Conservation (phyloP, 92 coral and sea anemone genomes). For the Pocillopora meandrina region DNA sequence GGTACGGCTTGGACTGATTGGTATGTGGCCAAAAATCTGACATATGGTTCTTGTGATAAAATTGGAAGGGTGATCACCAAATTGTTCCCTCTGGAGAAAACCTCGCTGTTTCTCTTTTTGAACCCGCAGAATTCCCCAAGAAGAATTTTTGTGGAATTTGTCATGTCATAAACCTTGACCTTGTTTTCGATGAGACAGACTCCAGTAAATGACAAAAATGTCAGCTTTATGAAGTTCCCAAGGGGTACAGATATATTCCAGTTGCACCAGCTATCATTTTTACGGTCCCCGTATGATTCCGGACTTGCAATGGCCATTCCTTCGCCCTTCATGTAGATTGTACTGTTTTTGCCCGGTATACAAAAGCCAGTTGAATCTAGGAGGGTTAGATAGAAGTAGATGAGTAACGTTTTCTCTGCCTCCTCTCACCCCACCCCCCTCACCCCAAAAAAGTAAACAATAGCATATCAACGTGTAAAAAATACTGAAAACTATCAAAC, state of each 20-base stretch:
- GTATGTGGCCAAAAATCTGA: slow-evolving; percentile 44
- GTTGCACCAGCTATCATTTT: slow-evolving; percentile 1
- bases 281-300: not conserved
- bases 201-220: slow-evolving; percentile 13
- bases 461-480: too few relatives aligned
- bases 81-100: slow-evolving; percentile 43
- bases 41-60: not conserved
- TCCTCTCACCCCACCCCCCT: too few relatives aligned
- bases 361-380: slow-evolving; percentile 53
- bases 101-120: not conserved
- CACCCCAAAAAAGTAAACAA: too few relatives aligned
- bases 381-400: not conserved
- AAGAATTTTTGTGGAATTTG: not conserved
- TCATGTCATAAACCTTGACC: not conserved
- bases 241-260: slow-evolving; percentile 44
- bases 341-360: slow-evolving; percentile 3
- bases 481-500: too few relatives aligned
- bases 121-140: too few relatives aligned
- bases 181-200: not conserved
- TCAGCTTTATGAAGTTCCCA: slow-evolving; percentile 36
- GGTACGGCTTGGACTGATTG: slow-evolving; percentile 33
- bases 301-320: slow-evolving; percentile 34
- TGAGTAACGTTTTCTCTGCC: not conserved
- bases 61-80: slow-evolving; percentile 18
- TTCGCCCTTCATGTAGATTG: slow-evolving; percentile 25